A percentile compares a stretch with the other conserved stretches of the same genome.
Evolutionary conservation across 2,113 vertebrate genomes (phyloP).

Genomic region (Agelaius phoeniceus): DNA sequence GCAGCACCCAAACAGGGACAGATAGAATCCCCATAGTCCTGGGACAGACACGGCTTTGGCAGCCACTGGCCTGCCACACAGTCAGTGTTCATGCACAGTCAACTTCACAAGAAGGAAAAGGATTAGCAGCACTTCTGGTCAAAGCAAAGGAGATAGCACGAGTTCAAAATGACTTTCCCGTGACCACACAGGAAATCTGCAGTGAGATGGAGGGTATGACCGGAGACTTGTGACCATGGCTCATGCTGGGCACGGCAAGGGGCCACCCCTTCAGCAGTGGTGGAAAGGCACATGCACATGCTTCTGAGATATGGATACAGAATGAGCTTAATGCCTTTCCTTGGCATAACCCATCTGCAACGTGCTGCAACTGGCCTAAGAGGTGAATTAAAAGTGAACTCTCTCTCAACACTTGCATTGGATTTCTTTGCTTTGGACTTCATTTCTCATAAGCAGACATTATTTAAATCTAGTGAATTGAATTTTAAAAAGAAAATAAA

Average conservation of each 20-base stretch:
- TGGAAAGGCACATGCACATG: background rate
- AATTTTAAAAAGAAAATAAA: background rate
- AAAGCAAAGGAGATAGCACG: background rate
- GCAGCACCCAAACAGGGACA: background rate
- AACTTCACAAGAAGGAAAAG: background rate
- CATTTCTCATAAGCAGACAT: background rate
- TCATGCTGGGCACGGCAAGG: background rate
- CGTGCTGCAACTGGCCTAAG: background rate
- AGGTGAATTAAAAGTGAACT: background rate
- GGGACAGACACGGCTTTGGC: background rate
- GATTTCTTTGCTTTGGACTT: background rate
- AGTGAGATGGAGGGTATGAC: background rate
- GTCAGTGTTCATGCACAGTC: fast-evolving
- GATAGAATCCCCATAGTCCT: background rate
- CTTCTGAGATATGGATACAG: background rate
- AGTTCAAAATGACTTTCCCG: background rate
- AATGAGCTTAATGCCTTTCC: background rate
- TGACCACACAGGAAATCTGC: conserved; percentile 12
- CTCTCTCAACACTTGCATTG: background rate
- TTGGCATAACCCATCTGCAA: background rate
- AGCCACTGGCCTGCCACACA: fast-evolving
- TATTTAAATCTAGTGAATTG: background rate
- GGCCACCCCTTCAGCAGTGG: background rate
- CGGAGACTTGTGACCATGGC: background rate
- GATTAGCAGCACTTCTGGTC: background rate